These are phyloP conservation scores for Euleptes europaea DNA, from an alignment of 2,113 vertebrate species.

Conservation along the genomic window DNA sequence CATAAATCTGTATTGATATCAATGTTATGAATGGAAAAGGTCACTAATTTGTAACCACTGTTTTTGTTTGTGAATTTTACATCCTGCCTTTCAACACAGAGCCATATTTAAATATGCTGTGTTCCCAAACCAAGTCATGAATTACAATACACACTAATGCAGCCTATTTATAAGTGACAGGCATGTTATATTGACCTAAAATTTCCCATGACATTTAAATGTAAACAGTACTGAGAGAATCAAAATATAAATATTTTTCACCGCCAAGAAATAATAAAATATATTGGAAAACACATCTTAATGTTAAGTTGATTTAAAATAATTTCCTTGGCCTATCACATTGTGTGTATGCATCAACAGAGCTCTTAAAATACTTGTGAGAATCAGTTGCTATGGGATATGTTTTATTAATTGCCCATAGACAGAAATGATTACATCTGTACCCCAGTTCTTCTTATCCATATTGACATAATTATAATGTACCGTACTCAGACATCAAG, in stretches of 20 bases:
- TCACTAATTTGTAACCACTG: too few relatives aligned
- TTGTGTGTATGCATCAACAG: neutral
- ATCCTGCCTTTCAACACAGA: too few relatives aligned
- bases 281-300: neutral
- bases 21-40: too few relatives aligned
- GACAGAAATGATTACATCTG: conserved; percentile 13
- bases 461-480: neutral
- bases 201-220: conserved; percentile 14
- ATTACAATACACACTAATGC: neutral
- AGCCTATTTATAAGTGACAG: neutral
- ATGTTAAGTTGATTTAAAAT: neutral
- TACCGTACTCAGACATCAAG: too few relatives aligned
- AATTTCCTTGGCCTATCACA: neutral
- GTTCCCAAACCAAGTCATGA: conserved; percentile 2
- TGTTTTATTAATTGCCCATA: conserved; percentile 44
- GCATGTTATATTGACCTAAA: neutral
- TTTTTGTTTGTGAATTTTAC: too few relatives aligned
- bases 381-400: conserved; percentile 19
- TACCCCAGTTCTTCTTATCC: neutral
- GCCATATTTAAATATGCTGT: neutral
- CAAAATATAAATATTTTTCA: neutral
- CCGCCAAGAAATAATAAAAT: neutral
- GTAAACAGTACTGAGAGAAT: neutral
- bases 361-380: conserved; percentile 5
- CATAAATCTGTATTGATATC: neutral